A percentile compares a stretch with the other conserved stretches of the same genome.
phyloP scores from a whole-genome alignment of 2,888 invertebrate genomes.

The Ophion ventricosus region DNA sequence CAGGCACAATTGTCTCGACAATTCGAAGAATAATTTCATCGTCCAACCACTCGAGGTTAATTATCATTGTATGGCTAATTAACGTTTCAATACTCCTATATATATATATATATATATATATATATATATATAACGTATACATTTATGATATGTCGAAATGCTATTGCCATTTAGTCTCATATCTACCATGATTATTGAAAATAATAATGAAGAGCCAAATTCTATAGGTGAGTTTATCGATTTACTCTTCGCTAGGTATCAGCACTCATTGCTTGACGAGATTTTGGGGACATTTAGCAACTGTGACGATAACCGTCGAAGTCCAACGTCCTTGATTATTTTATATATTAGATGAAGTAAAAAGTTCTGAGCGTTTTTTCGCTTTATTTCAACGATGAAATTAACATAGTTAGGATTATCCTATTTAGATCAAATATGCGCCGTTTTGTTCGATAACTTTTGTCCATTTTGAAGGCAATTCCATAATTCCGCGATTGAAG shows the following conservation, averaged over 20 bases:
- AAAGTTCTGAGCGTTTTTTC: too few relatives aligned
- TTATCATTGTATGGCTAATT: conserved; percentile 44
- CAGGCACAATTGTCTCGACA: conserved; percentile 43
- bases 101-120: too few relatives aligned
- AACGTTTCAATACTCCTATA: conserved; percentile 17
- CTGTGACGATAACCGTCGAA: background rate
- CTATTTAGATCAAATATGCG: too few relatives aligned
- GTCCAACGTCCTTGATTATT: background rate
- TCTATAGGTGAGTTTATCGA: conserved; percentile 14
- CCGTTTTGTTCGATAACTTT: too few relatives aligned
- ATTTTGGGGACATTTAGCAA: background rate
- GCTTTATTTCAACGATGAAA: too few relatives aligned
- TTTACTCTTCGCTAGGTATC: background rate
- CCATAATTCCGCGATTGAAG: too few relatives aligned
- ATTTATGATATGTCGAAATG: background rate
- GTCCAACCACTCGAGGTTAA: conserved; percentile 4
- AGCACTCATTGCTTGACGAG: background rate
- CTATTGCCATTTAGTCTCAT: conserved; percentile 12
- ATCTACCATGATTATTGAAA: conserved; percentile 13
- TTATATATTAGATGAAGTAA: too few relatives aligned
- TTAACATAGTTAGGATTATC: too few relatives aligned
- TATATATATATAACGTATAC: too few relatives aligned
- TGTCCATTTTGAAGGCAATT: too few relatives aligned
- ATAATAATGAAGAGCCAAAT: conserved; percentile 18
- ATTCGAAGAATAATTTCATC: conserved; percentile 26